Evolutionary conservation across 2,113 vertebrate species (phyloP), one percentile per base, ranked within the genome.

Genomic region (Leucoraja erinaceus): DNA sequence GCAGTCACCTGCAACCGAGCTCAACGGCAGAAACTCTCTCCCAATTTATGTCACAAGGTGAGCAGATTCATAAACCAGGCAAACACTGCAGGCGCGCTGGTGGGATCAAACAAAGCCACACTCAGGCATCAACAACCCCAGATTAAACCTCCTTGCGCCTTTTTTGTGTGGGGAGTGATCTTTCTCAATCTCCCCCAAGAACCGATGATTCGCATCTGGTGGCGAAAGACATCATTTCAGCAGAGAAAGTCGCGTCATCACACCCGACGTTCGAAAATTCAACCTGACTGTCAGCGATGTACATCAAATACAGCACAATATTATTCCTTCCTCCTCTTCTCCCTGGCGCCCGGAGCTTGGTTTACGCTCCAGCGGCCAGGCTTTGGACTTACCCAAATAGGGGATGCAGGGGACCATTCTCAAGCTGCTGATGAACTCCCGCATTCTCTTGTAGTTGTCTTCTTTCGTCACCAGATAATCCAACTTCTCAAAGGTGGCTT

Each of bases 401-500:
- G 98, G 98, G 94, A 99, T 99, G 74, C 96, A 97, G 94, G 98
- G 98, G 66, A 97, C 97, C 97, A 99, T 99, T 96, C 98, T 98
- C 94, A 99, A 95, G 94, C 98, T 97, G 94, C 97, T 96, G 94
- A 98, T 98, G 93, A 99, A 97, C 56, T 99, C 98, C 79, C 98
- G 97, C 94, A 97, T 98, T 93, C 98, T 95, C 93, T 97, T 99
- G 94, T 98, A 99, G 94, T 99, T 99, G 94, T 98, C 97, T 93
- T 99, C 98, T 93, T 99, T 99, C 8, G 98, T 98, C 31, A 98
- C 97, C 93, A 99, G 95, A 93, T 97, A 98, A 95, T 99, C 97
- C 77, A 99, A 93, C 94, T 98, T 99, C 95, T 99, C 98, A 95
- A 98, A 98, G 1, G 97, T 98, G 72, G 98, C 95, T 95, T 98